Conservation (phyloP, 2,888 invertebrate species). For the Melieria picta region DNA sequence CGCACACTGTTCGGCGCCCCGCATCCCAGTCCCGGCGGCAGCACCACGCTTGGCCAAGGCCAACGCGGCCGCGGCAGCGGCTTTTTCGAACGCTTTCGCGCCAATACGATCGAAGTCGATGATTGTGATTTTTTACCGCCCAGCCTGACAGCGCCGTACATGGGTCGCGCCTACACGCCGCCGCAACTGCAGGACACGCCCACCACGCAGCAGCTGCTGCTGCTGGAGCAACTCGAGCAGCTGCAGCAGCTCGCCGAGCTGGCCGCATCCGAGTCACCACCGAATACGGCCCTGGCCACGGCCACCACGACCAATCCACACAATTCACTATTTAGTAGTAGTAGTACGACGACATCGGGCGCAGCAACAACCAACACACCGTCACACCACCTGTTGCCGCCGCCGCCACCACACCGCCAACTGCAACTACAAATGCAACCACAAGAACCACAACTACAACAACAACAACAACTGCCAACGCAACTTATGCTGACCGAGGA, state of each 20-base stretch:
- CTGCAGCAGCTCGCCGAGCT: slow-evolving; percentile 58
- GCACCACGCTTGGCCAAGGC: slow-evolving; percentile 47
- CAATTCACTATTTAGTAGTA: not conserved
- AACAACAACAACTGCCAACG: slow-evolving; percentile 50
- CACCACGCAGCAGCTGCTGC: slow-evolving; percentile 54
- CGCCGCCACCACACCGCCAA: slow-evolving; percentile 35
- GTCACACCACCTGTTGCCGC: slow-evolving; percentile 25
- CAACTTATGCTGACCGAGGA: slow-evolving; percentile 58
- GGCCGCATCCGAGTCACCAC: slow-evolving; percentile 61
- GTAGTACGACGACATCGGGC: not conserved
- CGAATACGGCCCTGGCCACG: slow-evolving; percentile 47
- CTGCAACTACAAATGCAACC: slow-evolving; percentile 32
- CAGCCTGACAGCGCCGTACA: slow-evolving; percentile 37
- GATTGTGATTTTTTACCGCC: slow-evolving; percentile 60
- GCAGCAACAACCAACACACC: slow-evolving; percentile 13
- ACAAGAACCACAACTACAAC: slow-evolving; percentile 38
- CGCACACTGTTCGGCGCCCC: slow-evolving; percentile 57
- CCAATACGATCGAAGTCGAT: slow-evolving; percentile 64
- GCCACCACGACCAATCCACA: slow-evolving; percentile 36
- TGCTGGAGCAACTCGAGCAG: slow-evolving; percentile 61
- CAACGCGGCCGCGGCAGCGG: slow-evolving; percentile 47
- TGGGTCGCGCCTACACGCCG: slow-evolving; percentile 34
- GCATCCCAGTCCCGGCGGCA: slow-evolving; percentile 46
- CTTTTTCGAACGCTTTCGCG: slow-evolving; percentile 59
- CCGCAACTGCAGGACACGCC: slow-evolving; percentile 45